Base-by-base conservation (phyloP, 2,888 invertebrate species). In the Sceliomorpha sp. region DNA sequence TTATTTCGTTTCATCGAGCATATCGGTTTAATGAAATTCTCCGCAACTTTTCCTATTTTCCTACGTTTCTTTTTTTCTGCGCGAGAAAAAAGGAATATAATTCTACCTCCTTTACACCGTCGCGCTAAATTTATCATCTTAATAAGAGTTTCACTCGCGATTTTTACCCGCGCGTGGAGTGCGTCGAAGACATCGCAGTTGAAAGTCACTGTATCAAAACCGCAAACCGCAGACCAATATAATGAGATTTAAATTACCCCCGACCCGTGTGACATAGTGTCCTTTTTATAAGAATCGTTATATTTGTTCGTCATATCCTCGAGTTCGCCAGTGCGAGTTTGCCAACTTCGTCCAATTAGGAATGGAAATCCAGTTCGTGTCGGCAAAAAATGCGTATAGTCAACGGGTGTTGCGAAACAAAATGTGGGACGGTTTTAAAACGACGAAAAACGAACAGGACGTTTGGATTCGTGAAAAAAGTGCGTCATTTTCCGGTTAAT, bases 161-260 rank as follows among this genome's bases (percentile, higher is more conserved):
- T 40, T 36, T 42, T 29, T 12, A 40, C 27, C 37, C 37, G 39
- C 37, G 40, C 56, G 42, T 45, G 64, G 56, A 56, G 48, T 15
- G 20, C 44, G 44, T 42, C 53, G 56, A 29, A 12, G 51, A 27
- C 32, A 13, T 12, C 15, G 37, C 39, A 60, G 45, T 70, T 81
- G 84, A 79, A 81, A 82, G 70, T 74, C 79, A 53, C 82, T 81
- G 81, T 68, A 77, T 75, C 76, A 74, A 84, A 85, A 87, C 87
- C 87, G 75, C 87, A 87, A 83, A 85, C 87, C 82, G 75, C 85
- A 81, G 78, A 56, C 82, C 83, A 78, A 85, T 86, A 84, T 87
- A 86, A 88, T 87, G 86, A 86, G 87, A 88, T 87, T 88, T 87
- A 85, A 87, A 87, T 88, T 86, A 86, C 87, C 81, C 77, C 84